Base-by-base conservation (phyloP, 1,140 invertebrate genomes). In the Monochamus saltuarius region DNA sequence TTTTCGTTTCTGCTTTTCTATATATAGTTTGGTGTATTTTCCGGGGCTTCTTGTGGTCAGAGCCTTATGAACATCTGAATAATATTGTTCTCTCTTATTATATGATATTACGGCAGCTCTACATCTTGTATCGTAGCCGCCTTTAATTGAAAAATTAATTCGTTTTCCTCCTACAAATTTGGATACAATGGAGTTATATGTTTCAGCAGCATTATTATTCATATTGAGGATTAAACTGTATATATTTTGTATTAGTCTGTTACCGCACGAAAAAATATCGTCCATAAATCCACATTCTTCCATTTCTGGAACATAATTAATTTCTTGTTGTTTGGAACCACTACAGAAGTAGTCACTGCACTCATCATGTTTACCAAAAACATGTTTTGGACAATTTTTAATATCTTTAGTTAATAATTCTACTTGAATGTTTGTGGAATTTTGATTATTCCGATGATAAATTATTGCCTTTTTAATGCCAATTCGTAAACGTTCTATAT, bases 151-250 rank as follows among this genome's bases (percentile, higher is more conserved):
- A 49, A 58, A 75, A 68, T 77, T 74, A 29, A 72, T 61, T 53
- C 73, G 45, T 66, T 80, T 80, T 9, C 75, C 78, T 42, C 72
- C 68, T 22, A 72, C 66, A 53, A 57, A 65, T 63, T 79, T 78
- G 4, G 52, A 53, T 7, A 77, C 47, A 8, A 70, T 64, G 6
- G 60, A 51, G 63, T 78, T 75, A 66, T 72, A 79, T n/a, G 40
- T 17, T 69, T 81, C 79, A 7, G 70, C 73, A 22, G 55, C 19
- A 61, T 80, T 81, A 47, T 74, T 80, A 22, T 73, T 77, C 13
- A 69, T 64, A 56, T 77, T 69, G 1, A 66, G 45, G 7, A 80
- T 53, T n/a, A 77, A 66, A 56, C 70, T 72, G 3, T 63, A 14
- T 17, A 69, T 46, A 55, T 70, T 17, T 16, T 50, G 14, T n/a